Conservation (phyloP, 37 sponge, comb jelly and placozoan genomes). For the Lycopodina hypogea region DNA sequence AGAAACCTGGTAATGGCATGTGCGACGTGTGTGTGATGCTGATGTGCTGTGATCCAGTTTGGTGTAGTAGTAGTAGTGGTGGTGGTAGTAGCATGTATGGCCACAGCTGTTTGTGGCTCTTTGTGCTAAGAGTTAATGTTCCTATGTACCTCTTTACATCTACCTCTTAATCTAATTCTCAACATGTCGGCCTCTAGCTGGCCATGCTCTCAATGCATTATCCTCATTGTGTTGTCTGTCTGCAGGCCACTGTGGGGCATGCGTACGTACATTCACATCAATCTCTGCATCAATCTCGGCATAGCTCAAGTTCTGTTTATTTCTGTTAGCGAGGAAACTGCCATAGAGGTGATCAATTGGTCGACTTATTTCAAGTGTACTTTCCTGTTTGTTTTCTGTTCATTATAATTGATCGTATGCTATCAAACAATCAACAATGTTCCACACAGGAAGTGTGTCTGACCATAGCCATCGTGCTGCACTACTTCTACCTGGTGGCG, state of each 20-base stretch:
- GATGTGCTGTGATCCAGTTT: too few relatives aligned
- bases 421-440: background rate
- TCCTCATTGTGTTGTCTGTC: too few relatives aligned
- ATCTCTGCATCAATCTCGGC: constrained; percentile 49
- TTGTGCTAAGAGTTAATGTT: too few relatives aligned
- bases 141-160: too few relatives aligned
- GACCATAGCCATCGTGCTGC: constrained; percentile 40
- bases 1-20: too few relatives aligned
- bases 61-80: too few relatives aligned
- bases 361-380: background rate
- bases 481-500: constrained; percentile 47
- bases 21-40: too few relatives aligned
- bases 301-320: constrained; percentile 52
- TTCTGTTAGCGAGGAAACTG: constrained; percentile 37
- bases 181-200: too few relatives aligned
- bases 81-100: background rate
- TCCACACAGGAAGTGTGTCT: constrained; percentile 23
- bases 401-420: background rate
- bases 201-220: too few relatives aligned
- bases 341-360: constrained; percentile 17
- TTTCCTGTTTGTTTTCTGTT: background rate
- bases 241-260: constrained; percentile 64
- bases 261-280: constrained; percentile 54
- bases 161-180: background rate
- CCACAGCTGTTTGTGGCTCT: background rate